phyloP scores from a whole-genome alignment of 2,888 invertebrate genomes.

The Ptychoptera contaminata region DNA sequence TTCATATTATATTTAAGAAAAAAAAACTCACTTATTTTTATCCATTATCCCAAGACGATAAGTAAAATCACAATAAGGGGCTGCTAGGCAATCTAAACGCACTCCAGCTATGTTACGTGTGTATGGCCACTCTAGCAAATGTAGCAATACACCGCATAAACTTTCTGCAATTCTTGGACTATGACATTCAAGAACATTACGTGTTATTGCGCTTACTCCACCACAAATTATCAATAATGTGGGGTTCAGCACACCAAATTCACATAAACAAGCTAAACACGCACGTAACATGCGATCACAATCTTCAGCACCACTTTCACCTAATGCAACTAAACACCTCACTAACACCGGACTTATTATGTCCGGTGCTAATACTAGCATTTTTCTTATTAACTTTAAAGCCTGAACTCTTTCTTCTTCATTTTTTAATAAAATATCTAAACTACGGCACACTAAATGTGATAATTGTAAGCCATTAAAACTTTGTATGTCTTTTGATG shows the following conservation, averaged over 20 bases:
- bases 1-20: background rate
- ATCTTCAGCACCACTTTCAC: conserved; percentile 61
- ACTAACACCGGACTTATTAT: conserved; percentile 60
- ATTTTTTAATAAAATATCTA: conserved; percentile 79
- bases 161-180: conserved; percentile 84
- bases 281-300: conserved; percentile 71
- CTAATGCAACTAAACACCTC: conserved; percentile 67
- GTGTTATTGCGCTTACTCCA: conserved; percentile 66
- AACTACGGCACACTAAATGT: conserved; percentile 65
- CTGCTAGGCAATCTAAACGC: conserved; percentile 73
- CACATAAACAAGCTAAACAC: conserved; percentile 75
- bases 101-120: conserved; percentile 60
- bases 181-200: conserved; percentile 71
- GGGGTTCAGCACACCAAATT: conserved; percentile 75
- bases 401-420: conserved; percentile 89
- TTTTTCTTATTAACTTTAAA: conserved; percentile 52
- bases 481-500: conserved; percentile 58
- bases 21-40: conserved; percentile 42
- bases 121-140: conserved; percentile 68
- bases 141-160: conserved; percentile 71
- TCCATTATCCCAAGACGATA: conserved; percentile 55
- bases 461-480: conserved; percentile 73
- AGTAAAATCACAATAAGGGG: conserved; percentile 89
- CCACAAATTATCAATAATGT: conserved; percentile 63
- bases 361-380: conserved; percentile 46